Conservation (phyloP, 2,113 vertebrate species). For the Stomatorhinus ivindoensis region DNA sequence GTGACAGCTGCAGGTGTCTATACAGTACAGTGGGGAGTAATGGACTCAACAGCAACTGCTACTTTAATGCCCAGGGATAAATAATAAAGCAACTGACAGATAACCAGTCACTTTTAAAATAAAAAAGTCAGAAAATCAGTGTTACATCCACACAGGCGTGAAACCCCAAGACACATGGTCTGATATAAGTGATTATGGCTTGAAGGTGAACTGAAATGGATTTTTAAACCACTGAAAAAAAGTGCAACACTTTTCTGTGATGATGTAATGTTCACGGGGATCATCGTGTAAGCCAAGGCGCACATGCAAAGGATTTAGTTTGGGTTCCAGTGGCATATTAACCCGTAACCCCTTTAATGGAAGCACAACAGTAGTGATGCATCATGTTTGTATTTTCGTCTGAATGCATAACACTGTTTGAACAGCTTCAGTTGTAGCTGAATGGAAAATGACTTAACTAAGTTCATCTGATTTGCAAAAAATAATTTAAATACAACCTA, state of each 20-base stretch:
- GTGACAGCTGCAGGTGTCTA: constrained; percentile 60
- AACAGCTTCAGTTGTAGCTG: background rate
- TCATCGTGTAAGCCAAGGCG: constrained; percentile 32
- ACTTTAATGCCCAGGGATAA: constrained; percentile 64
- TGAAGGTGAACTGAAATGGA: constrained; percentile 43
- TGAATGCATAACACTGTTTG: background rate
- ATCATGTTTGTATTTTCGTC: background rate
- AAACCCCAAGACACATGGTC: constrained; percentile 37
- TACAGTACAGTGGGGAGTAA: constrained; percentile 39
- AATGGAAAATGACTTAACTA: background rate
- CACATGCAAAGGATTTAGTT: constrained; percentile 29
- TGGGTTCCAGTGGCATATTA: constrained; percentile 16
- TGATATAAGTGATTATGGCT: constrained; percentile 37
- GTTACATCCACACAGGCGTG: constrained; percentile 27
- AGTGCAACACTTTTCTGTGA: constrained; percentile 22
- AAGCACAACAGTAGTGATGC: background rate
- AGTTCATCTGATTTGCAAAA: background rate
- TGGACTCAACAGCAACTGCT: constrained; percentile 46
- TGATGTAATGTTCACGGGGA: constrained; percentile 45
- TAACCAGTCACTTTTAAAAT: constrained; percentile 38
- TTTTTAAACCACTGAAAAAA: constrained; percentile 45
- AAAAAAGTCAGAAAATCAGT: constrained; percentile 19
- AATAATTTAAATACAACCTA: background rate
- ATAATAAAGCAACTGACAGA: constrained; percentile 61
- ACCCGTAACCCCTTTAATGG: constrained; percentile 4